Evolutionary conservation across 2,797 vertebrate genomes (phyloP), one percentile per base, ranked within the genome.

Genomic region (Aldrovandia affinis): DNA sequence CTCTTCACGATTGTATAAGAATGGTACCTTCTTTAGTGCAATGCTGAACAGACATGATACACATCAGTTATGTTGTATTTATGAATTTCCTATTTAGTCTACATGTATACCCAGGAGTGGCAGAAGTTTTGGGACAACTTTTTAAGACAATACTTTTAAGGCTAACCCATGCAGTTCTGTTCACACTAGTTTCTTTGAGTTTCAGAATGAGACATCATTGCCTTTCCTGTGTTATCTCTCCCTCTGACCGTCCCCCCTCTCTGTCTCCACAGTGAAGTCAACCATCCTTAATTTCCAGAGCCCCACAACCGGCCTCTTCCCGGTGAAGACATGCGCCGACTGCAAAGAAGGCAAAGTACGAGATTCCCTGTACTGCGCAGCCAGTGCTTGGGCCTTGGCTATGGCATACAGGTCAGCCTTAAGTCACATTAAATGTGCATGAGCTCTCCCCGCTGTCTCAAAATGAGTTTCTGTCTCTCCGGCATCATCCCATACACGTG

Each of bases 361-460:
- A 0, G 98, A 99, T 89, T 98, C 96, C 59, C 94, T 99, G 33
- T 99, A 99, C 90, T 99, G 98, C 73, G 97, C 98, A 82, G 97
- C 98, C 0, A 95, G 96, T 2, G 92, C 96, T 82, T 99, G 98
- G 98, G 97, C 97, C 0, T 87, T 99, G 89, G 96, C 97, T 3
- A 83, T 99, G 57, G 98, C 98, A 0, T 98, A 99, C 94, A 95
- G 98, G 98, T 99, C 85, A 93, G 63, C 50, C 42, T 77, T 28
- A 14, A 20, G 25, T 77, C 73, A 25, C 73, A 47, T 77, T 47
- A n/a, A 77, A n/a, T 47, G 22, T 77, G 73, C 20, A 47, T 22
- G 42, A 44, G 39, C 73, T 44, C 42, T 18, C 42, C 73, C 10
- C 25, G 42, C 22, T 25, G 2, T 47, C 73, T 47, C 7, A 39